These are phyloP conservation scores for Ectemnius cavifrons DNA, from an alignment of 2,888 invertebrate genomes.

Conservation along the genomic window DNA sequence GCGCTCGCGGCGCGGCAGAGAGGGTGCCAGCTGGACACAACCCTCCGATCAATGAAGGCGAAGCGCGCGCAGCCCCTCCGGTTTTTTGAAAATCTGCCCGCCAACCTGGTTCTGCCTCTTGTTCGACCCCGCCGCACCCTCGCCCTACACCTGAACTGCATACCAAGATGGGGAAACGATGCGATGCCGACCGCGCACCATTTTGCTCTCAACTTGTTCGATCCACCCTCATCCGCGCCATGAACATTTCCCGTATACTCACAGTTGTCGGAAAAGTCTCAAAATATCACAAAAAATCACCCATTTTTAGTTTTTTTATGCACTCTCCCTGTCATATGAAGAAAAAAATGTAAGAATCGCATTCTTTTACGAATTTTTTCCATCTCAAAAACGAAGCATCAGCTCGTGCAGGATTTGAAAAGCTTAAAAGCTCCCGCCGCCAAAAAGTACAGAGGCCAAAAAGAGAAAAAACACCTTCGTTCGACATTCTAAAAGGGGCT, in stretches of 20 bases:
- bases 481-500: constrained; percentile 9
- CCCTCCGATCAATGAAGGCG: constrained; percentile 75
- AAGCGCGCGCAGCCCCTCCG: constrained; percentile 74
- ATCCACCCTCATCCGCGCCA: constrained; percentile 33
- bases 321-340: neutral
- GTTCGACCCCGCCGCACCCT: constrained; percentile 47
- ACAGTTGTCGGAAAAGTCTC: constrained; percentile 14
- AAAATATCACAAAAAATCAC: neutral
- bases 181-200: constrained; percentile 50
- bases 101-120: constrained; percentile 70
- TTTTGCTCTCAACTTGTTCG: constrained; percentile 55
- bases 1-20: constrained; percentile 62
- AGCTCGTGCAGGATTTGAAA: constrained; percentile 15
- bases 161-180: constrained; percentile 63
- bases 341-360: neutral
- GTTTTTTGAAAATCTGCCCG: constrained; percentile 76
- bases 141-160: constrained; percentile 62
- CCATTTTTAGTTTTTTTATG: too few species aligned
- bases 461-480: constrained; percentile 18
- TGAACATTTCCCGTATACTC: constrained; percentile 48
- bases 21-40: constrained; percentile 65
- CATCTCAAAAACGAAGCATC: neutral
- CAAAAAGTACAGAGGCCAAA: constrained; percentile 28
- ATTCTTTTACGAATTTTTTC: neutral
- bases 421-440: constrained; percentile 29